Percentiles rank a stretch among this genome's conserved stretches.
These are phyloP conservation scores for Conops quadrifasciatus DNA, from an alignment of 2,888 invertebrate genomes.

Conservation along the genomic window DNA sequence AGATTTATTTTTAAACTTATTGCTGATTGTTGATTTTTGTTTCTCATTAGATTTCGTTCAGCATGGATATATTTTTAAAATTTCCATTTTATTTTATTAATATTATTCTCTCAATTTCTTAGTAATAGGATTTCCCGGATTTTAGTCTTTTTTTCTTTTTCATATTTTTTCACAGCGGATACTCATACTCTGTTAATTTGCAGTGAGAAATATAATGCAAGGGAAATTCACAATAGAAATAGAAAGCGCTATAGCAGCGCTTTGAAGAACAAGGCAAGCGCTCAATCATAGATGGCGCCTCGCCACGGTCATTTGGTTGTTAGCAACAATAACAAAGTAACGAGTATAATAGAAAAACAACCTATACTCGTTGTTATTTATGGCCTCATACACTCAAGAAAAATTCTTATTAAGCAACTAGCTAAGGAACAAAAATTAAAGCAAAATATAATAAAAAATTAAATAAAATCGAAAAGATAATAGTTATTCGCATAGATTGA, in stretches of 20 bases:
- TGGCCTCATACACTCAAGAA: not conserved
- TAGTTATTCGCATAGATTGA: too few species aligned
- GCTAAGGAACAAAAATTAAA: too few species aligned
- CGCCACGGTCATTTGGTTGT: not conserved
- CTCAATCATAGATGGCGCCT: not conserved
- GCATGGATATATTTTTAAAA: not conserved
- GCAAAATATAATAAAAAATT: not conserved
- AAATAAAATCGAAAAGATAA: not conserved
- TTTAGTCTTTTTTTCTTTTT: not conserved
- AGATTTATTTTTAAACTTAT: constrained; percentile 5
- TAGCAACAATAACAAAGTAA: not conserved
- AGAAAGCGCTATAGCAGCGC: not conserved
- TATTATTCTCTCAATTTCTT: constrained; percentile 20
- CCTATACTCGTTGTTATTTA: not conserved
- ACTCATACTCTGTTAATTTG: not conserved
- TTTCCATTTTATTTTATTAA: constrained; percentile 29
- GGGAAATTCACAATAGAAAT: not conserved
- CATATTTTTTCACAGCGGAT: not conserved
- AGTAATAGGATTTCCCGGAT: not conserved
- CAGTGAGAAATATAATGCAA: not conserved
- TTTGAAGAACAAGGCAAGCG: not conserved
- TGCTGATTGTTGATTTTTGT: not conserved
- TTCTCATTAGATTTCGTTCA: not conserved
- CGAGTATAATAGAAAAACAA: not conserved
- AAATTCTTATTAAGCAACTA: too few species aligned